Percentiles rank a stretch among this genome's conserved stretches.
phyloP scores from a whole-genome alignment of 2,888 invertebrate genomes.

The Lasioglossum morio region DNA sequence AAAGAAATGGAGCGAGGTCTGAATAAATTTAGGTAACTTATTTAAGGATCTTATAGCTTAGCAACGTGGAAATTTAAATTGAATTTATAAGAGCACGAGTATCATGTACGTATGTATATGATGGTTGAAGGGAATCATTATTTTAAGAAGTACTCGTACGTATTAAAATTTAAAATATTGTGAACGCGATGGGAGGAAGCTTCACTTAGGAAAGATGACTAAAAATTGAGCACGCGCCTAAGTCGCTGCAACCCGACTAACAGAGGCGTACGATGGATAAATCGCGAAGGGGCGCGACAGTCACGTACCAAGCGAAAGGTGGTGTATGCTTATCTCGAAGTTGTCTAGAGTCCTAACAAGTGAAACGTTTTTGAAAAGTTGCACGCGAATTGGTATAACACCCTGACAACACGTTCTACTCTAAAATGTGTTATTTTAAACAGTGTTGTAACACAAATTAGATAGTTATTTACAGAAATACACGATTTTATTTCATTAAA shows the following conservation, averaged over 20 bases:
- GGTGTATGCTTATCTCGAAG: neutral
- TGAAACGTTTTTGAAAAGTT: neutral
- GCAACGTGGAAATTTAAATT: neutral
- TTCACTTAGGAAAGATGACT: neutral
- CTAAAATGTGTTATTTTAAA: neutral
- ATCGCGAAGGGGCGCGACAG: neutral
- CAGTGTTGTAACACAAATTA: too few species aligned
- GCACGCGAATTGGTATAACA: neutral
- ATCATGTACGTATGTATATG: neutral
- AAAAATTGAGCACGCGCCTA: neutral
- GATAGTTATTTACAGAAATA: too few species aligned
- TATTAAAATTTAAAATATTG: neutral
- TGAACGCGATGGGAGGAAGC: neutral
- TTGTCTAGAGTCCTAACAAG: neutral
- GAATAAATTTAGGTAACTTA: neutral
- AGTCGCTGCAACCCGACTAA: neutral
- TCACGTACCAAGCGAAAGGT: neutral
- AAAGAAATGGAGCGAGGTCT: constrained; percentile 1
- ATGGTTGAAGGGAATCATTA: neutral
- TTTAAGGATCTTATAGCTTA: constrained; percentile 5
- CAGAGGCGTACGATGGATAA: neutral
- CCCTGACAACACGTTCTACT: neutral
- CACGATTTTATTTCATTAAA: too few species aligned
- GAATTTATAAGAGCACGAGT: neutral
- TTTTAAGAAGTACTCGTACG: neutral